A percentile compares a stretch with the other conserved stretches of the same genome.
Conservation (phyloP, 2,113 vertebrate genomes). For the Pongo abelii region DNA sequence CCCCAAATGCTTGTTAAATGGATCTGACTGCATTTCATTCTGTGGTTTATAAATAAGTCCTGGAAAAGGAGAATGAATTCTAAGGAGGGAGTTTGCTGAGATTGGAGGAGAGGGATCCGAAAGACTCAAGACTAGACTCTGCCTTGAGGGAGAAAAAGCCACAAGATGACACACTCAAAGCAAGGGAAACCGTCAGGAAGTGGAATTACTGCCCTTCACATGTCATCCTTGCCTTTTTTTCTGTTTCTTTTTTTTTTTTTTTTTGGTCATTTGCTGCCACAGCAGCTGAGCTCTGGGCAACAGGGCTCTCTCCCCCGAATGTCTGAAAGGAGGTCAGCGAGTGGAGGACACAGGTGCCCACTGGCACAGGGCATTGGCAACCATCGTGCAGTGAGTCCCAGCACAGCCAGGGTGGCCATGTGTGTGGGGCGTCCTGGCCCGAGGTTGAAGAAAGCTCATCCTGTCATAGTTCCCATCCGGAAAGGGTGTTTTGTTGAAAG, state of each 20-base stretch:
- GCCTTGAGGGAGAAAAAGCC: background rate
- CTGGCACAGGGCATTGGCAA: background rate
- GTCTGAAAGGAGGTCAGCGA: background rate
- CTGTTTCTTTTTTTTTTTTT: no score
- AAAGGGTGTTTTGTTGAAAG: background rate
- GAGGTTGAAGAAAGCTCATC: background rate
- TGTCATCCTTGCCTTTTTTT: background rate
- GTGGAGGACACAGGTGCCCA: fast-evolving
- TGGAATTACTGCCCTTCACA: background rate
- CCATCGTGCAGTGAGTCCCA: background rate
- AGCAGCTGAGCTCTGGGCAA: conserved; percentile 27
- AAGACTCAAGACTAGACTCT: background rate
- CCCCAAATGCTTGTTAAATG: background rate
- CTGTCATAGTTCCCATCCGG: background rate
- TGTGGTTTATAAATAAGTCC: background rate
- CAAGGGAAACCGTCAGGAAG: background rate
- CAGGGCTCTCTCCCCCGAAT: background rate
- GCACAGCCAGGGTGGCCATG: background rate
- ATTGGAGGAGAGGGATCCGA: background rate
- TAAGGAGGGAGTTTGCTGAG: background rate
- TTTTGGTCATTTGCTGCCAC: background rate
- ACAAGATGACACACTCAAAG: background rate
- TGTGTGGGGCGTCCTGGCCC: background rate
- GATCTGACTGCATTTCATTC: background rate
- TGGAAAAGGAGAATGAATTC: background rate